These are phyloP conservation scores for Chondrosia reniformis DNA, from an alignment of 37 sponge, comb jelly and placozoan genomes.

Conservation along the genomic window DNA sequence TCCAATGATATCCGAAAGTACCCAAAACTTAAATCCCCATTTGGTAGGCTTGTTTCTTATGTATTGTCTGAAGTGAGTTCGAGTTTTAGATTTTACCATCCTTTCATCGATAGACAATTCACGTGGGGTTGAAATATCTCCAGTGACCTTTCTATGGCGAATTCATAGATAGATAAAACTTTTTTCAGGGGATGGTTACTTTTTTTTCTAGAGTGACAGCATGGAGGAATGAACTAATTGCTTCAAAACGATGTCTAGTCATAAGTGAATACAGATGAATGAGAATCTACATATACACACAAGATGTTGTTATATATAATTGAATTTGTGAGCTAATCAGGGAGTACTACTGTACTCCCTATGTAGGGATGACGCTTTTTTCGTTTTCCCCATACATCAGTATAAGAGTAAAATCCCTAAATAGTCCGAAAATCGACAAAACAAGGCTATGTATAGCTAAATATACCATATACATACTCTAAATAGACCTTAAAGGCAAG, in stretches of 20 bases:
- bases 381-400: no score
- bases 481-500: no score
- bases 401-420: no score
- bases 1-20: conserved; percentile 10
- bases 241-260: conserved; percentile 10
- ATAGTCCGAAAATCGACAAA: no score
- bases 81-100: conserved; percentile 34
- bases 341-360: no score
- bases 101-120: conserved; percentile 30
- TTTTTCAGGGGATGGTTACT: background rate
- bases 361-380: no score
- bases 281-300: no score
- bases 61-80: conserved; percentile 14
- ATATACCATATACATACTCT: no score
- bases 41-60: conserved; percentile 48
- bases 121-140: background rate
- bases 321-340: no score
- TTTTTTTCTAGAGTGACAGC: conserved; percentile 21
- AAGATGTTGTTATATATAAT: no score
- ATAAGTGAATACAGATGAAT: background rate
- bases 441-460: no score
- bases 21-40: conserved; percentile 55
- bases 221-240: conserved; percentile 27
- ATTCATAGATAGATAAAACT: conserved; percentile 14
- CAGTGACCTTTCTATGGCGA: background rate